phyloP scores from a whole-genome alignment of 2,888 invertebrate genomes.

The Ptychoptera contaminata region DNA sequence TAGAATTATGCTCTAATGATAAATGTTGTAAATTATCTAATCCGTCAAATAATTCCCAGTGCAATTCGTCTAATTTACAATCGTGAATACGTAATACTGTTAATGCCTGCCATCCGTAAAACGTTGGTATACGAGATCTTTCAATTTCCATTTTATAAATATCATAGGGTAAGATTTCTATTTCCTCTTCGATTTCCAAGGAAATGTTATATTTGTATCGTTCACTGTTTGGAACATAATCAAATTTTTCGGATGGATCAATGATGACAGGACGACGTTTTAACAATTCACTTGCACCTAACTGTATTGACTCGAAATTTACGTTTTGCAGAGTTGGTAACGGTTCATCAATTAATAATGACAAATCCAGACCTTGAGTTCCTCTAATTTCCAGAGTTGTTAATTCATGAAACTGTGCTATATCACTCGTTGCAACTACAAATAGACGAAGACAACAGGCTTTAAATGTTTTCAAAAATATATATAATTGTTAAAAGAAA shows the following conservation, averaged over 20 bases:
- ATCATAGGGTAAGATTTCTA: constrained; percentile 45
- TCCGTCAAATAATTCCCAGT: constrained; percentile 55
- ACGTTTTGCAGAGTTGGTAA: constrained; percentile 33
- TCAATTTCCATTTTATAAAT: constrained; percentile 39
- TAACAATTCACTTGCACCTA: constrained; percentile 29
- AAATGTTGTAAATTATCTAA: constrained; percentile 41
- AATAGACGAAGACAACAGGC: no score
- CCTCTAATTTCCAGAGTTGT: constrained; percentile 45
- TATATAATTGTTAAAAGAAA: background rate
- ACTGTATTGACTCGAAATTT: constrained; percentile 35
- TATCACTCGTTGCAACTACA: constrained; percentile 24
- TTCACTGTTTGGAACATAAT: constrained; percentile 27
- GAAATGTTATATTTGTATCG: constrained; percentile 14
- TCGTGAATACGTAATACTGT: constrained; percentile 41
- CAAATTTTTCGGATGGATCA: constrained; percentile 26
- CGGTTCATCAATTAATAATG: constrained; percentile 34
- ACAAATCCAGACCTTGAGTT: constrained; percentile 29
- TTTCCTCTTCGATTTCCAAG: constrained; percentile 23
- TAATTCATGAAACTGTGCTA: constrained; percentile 29
- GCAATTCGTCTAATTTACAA: constrained; percentile 42
- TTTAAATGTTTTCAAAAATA: no score
- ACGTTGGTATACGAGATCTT: constrained; percentile 28
- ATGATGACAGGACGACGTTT: constrained; percentile 21
- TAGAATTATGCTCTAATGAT: constrained; percentile 45
- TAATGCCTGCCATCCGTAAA: constrained; percentile 32